Evolutionary conservation across 1,140 invertebrate genomes (phyloP).

Genomic region (Solen grandis): DNA sequence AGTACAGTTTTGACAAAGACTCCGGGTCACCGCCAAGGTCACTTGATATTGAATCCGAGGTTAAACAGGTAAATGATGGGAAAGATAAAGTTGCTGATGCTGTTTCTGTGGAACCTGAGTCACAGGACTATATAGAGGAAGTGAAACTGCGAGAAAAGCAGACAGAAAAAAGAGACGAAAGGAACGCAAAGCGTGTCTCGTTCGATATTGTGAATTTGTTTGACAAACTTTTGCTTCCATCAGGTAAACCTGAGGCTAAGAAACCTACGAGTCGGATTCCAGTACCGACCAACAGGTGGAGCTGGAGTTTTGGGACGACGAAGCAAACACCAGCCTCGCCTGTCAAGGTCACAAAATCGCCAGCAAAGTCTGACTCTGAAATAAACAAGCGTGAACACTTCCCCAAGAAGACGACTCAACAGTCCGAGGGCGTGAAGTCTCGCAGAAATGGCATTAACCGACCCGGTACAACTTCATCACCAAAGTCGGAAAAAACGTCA

Average conservation of each 20-base stretch:
- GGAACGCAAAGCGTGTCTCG: slow-evolving; percentile 38
- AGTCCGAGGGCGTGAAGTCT: slow-evolving; percentile 8
- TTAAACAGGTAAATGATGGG: no score
- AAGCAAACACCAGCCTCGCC: not conserved
- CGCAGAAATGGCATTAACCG: slow-evolving; percentile 1
- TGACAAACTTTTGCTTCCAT: slow-evolving; percentile 50
- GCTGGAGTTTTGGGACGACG: slow-evolving; percentile 50
- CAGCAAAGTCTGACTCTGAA: slow-evolving; percentile 30
- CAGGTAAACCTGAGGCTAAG: slow-evolving; percentile 7
- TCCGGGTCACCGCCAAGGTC: no score
- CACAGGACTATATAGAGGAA: not conserved
- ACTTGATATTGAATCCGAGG: no score
- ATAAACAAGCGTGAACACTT: slow-evolving; percentile 2
- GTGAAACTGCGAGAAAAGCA: slow-evolving; percentile 44
- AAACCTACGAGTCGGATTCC: slow-evolving; percentile 44
- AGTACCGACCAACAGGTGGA: slow-evolving; percentile 48
- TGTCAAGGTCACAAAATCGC: slow-evolving; percentile 22
- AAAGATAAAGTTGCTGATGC: not conserved
- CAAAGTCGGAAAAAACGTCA: not conserved
- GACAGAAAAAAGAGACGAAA: slow-evolving; percentile 20
- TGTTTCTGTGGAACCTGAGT: not conserved
- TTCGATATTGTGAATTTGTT: slow-evolving; percentile 56
- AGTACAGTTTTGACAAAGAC: slow-evolving; percentile 44
- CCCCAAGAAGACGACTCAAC: slow-evolving; percentile 23
- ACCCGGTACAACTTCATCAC: not conserved